Evolutionary conservation across 2,797 vertebrate genomes (phyloP).

Genomic region (Tadarida brasiliensis): DNA sequence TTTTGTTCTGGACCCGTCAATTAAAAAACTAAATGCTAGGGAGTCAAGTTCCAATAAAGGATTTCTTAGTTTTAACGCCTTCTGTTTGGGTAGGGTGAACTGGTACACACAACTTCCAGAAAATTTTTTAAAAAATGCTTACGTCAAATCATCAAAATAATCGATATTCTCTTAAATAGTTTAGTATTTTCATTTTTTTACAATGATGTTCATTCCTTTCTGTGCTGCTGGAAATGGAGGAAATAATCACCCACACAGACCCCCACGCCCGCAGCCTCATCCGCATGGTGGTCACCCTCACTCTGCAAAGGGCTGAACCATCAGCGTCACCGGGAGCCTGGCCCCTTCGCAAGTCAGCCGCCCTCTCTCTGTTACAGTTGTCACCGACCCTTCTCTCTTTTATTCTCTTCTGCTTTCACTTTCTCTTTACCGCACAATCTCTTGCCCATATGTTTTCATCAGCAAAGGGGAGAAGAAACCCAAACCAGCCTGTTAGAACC

Average conservation of each 20-base stretch:
- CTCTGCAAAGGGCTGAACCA: conserved; percentile 59
- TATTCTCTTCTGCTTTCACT: background rate
- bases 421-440: background rate
- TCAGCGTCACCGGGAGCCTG: background rate
- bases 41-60: background rate
- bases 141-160: conserved; percentile 12
- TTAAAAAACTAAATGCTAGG: background rate
- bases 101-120: background rate
- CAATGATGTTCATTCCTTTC: background rate
- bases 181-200: conserved; percentile 50
- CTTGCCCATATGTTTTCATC: background rate
- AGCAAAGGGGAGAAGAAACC: background rate
- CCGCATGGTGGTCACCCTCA: background rate
- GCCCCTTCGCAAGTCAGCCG: conserved; percentile 50
- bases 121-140: background rate
- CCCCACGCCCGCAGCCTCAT: background rate
- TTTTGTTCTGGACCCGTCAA: background rate
- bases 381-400: background rate
- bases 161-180: background rate
- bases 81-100: background rate
- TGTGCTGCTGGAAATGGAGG: conserved; percentile 22
- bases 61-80: background rate
- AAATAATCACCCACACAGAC: conserved; percentile 56
- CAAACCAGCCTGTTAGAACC: background rate
- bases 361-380: background rate